Conservation (phyloP, 2,888 invertebrate genomes). For the Alentia gelatinosa region DNA sequence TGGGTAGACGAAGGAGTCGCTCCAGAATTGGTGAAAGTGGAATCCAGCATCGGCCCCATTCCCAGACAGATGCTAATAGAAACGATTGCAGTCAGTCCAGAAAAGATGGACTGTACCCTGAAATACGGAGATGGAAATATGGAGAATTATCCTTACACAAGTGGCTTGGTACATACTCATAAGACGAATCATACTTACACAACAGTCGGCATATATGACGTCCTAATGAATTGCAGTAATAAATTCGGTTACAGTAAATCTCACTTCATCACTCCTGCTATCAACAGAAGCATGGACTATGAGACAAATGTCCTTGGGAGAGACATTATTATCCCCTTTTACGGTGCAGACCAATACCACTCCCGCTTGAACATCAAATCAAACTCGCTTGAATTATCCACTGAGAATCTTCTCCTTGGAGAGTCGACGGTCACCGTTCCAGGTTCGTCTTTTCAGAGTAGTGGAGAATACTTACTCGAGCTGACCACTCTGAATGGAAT, state of each 20-base stretch:
- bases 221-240: slow-evolving; percentile 70
- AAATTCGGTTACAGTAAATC: slow-evolving; percentile 66
- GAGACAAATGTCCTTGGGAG: slow-evolving; percentile 3
- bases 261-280: not conserved
- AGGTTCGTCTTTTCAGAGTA: slow-evolving; percentile 16
- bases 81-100: not conserved
- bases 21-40: slow-evolving; percentile 58
- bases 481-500: not conserved
- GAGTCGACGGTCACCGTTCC: slow-evolving; percentile 46
- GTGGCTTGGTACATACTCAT: not conserved
- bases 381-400: not conserved
- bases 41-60: not conserved
- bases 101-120: slow-evolving; percentile 64
- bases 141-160: not conserved
- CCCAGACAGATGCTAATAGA: not conserved
- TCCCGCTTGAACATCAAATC: not conserved
- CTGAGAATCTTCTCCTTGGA: not conserved
- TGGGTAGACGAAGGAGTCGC: slow-evolving; percentile 60
- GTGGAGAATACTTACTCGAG: slow-evolving; percentile 55
- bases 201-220: slow-evolving; percentile 69
- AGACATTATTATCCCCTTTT: not conserved
- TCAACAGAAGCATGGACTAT: slow-evolving; percentile 18
- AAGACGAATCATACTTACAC: slow-evolving; percentile 64
- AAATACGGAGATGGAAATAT: slow-evolving; percentile 65
- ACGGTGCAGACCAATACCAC: not conserved